These are phyloP conservation scores for Seira ritae DNA, from an alignment of 2,888 invertebrate species.

Conservation along the genomic window DNA sequence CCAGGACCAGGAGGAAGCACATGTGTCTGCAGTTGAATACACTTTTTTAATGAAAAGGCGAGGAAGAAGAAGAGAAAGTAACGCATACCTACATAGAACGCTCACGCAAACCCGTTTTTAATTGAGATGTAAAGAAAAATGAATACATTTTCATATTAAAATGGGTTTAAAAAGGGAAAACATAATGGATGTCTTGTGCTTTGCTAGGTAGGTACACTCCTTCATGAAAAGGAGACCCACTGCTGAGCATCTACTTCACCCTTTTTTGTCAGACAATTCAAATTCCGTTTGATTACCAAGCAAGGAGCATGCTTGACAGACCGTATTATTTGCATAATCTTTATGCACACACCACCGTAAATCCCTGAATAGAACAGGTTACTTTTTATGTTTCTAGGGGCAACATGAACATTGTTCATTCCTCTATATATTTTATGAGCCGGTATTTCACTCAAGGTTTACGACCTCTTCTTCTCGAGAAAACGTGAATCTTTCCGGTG, in stretches of 20 bases:
- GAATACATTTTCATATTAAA: not conserved
- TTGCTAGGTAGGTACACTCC: too few species aligned
- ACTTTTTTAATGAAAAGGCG: not conserved
- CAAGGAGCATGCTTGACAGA: slow-evolving; percentile 21
- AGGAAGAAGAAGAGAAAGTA: not conserved
- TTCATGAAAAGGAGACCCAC: slow-evolving; percentile 41
- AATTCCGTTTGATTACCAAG: not conserved
- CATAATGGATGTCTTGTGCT: not conserved
- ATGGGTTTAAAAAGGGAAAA: not conserved
- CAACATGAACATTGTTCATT: too few species aligned
- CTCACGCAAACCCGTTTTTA: not conserved
- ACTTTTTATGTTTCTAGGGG: too few species aligned
- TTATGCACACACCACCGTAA: too few species aligned
- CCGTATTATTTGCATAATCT: not conserved
- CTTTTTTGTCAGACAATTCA: not conserved
- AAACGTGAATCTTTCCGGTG: slow-evolving; percentile 7
- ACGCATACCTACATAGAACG: not conserved
- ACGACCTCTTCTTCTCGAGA: not conserved
- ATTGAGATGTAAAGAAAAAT: not conserved
- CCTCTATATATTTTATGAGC: too few species aligned
- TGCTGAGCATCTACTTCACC: slow-evolving; percentile 49
- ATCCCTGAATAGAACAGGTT: too few species aligned
- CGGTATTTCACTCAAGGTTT: not conserved
- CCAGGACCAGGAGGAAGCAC: too few species aligned
- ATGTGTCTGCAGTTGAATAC: not conserved